phyloP scores from a whole-genome alignment of 2,797 vertebrate genomes.

The Dendrocincla tyrannina region DNA sequence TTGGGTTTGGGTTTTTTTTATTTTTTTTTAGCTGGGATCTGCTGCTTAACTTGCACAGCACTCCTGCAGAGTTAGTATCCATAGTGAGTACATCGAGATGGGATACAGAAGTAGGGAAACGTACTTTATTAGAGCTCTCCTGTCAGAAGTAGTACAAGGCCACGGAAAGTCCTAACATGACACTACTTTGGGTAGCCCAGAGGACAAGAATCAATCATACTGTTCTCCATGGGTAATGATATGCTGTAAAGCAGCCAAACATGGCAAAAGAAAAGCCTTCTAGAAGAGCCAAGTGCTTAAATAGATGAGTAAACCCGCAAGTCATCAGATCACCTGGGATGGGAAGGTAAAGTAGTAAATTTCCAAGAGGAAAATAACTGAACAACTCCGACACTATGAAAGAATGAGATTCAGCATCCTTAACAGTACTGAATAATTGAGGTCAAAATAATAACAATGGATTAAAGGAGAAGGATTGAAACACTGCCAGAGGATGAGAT shows the following conservation, averaged over 20 bases:
- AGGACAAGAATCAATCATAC: neutral
- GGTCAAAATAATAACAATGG: neutral
- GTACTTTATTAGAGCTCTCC: neutral
- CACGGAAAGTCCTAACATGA: neutral
- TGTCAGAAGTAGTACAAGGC: neutral
- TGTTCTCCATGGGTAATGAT: neutral
- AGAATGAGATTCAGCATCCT: neutral
- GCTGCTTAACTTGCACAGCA: neutral
- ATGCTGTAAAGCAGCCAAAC: neutral
- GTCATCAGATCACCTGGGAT: neutral
- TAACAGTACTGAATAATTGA: neutral
- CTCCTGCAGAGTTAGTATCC: neutral
- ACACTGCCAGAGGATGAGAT: neutral
- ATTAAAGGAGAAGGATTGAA: slow-evolving; percentile 2
- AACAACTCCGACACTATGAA: neutral
- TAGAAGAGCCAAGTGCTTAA: neutral
- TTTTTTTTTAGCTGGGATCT: neutral
- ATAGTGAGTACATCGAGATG: neutral
- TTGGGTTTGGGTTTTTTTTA: neutral
- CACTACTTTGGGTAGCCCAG: neutral
- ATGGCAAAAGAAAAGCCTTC: neutral
- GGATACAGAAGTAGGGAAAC: neutral
- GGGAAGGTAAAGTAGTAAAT: neutral
- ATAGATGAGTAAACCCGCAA: neutral
- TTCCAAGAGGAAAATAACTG: neutral